Conservation (phyloP, 2,113 vertebrate genomes). For the Phainopepla nitens region DNA sequence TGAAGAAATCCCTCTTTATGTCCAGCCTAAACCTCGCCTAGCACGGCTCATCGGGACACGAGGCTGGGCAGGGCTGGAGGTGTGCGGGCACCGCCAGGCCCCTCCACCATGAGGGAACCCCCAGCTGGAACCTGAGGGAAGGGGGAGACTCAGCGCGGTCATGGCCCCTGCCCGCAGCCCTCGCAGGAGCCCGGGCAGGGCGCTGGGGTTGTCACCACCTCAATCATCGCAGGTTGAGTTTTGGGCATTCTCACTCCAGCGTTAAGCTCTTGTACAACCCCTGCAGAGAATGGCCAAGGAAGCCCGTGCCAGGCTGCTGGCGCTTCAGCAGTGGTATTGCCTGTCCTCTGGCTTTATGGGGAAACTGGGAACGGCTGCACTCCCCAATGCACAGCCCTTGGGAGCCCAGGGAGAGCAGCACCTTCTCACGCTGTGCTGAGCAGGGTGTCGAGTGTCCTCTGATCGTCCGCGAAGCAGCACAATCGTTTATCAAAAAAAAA, state of each 20-base stretch:
- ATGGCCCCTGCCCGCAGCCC: neutral
- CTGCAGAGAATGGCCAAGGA: neutral
- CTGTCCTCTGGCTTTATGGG: neutral
- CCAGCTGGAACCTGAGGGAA: neutral
- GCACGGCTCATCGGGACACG: neutral
- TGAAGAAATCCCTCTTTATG: neutral
- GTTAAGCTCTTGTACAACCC: neutral
- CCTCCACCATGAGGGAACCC: neutral
- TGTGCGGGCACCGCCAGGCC: neutral
- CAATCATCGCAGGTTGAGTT: neutral
- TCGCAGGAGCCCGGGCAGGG: neutral
- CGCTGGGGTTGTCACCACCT: neutral
- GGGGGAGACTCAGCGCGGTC: rapidly evolving
- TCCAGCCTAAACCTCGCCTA: neutral
- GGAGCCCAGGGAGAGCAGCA: neutral
- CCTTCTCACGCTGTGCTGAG: neutral
- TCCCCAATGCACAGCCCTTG: neutral
- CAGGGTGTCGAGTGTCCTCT: neutral
- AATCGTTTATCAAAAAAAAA: neutral
- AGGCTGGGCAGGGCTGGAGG: neutral
- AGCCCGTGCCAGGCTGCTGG: neutral
- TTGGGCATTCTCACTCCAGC: neutral
- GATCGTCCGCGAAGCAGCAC: rapidly evolving
- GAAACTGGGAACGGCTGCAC: neutral
- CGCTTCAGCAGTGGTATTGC: neutral